Evolutionary conservation across 2,888 invertebrate species (phyloP), one percentile per base, ranked within the genome.

Genomic region (Drosophila siamana): DNA sequence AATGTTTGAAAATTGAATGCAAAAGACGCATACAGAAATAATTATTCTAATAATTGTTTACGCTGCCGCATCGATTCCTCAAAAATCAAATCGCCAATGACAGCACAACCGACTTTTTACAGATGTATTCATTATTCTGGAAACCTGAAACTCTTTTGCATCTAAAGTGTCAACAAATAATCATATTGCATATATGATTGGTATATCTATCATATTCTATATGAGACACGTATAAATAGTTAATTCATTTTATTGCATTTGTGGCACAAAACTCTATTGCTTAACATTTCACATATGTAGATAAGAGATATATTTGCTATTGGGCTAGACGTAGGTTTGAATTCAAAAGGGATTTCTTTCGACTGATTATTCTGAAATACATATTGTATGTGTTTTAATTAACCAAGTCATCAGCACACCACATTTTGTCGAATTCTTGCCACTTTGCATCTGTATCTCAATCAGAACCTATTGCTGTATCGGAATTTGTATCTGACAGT

Each of bases 401-500:
- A 69, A 44, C 41, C 41, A 57, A 69, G 30, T 46, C 16, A 55
- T n/a, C 13, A 28, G n/a, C 15, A 22, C 36, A 50, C 38, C 44
- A 19, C 46, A 70, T 63, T 54, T 70, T 67, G 33, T 66, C 43
- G 44, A 67, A 51, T 63, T 11, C 46, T 52, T 70, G 54, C 41
- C 30, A 19, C 26, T 60, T 38, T 48, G 36, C 48, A 48, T 60
- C 36, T 57, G 36, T 40, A 48, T 33, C 30, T 48, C 52, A 56
- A 56, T 69, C 56, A 30, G 60, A 60, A 22, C 24, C 13, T 26
- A 8, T 13, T 46, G 15, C 15, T n/a, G 6, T 7, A 47, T 47
- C 33, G 33, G 33, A 48, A 51, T 38, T 13, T 38, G 61, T 64
- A 59, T 66, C 62, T 48, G 59, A 59, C 19, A n/a, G 47, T 40